These are phyloP conservation scores for Ciconia boyciana DNA, from an alignment of 2,113 vertebrate genomes.

Conservation along the genomic window DNA sequence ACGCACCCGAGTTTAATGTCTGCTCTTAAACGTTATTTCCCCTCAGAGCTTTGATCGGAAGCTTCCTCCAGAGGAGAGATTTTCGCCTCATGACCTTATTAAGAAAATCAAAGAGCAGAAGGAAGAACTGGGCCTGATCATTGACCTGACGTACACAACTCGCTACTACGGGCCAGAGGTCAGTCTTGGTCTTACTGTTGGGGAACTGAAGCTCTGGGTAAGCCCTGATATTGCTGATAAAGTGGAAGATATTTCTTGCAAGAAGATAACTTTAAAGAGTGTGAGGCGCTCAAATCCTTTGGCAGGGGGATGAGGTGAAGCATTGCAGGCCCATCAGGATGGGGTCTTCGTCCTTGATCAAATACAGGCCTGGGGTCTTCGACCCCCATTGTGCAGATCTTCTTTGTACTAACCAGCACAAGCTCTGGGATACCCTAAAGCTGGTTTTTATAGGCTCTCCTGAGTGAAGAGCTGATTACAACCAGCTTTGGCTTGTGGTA, in stretches of 20 bases:
- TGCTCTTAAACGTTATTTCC: rapidly evolving
- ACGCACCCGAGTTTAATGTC: rapidly evolving
- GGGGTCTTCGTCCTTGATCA: background rate
- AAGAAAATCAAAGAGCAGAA: constrained; percentile 69
- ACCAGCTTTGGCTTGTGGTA: background rate
- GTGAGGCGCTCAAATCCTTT: rapidly evolving
- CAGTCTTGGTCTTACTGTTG: background rate
- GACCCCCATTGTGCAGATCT: rapidly evolving
- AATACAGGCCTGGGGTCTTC: background rate
- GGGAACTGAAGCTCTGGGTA: background rate
- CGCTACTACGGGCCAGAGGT: constrained; percentile 86
- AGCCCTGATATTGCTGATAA: background rate
- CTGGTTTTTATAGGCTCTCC: background rate
- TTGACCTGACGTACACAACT: constrained; percentile 86
- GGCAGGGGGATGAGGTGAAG: background rate
- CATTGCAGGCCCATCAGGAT: rapidly evolving
- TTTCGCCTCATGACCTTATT: constrained; percentile 82
- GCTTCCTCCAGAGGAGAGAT: constrained; percentile 69
- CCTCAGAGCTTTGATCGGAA: constrained; percentile 72
- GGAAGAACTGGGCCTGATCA: constrained; percentile 85
- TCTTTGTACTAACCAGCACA: background rate
- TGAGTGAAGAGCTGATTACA: background rate
- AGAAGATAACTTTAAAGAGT: rapidly evolving
- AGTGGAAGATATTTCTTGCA: background rate
- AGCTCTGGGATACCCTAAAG: background rate